Evolutionary conservation across 2,888 invertebrate genomes (phyloP).

Genomic region (Mallateleia sp.): DNA sequence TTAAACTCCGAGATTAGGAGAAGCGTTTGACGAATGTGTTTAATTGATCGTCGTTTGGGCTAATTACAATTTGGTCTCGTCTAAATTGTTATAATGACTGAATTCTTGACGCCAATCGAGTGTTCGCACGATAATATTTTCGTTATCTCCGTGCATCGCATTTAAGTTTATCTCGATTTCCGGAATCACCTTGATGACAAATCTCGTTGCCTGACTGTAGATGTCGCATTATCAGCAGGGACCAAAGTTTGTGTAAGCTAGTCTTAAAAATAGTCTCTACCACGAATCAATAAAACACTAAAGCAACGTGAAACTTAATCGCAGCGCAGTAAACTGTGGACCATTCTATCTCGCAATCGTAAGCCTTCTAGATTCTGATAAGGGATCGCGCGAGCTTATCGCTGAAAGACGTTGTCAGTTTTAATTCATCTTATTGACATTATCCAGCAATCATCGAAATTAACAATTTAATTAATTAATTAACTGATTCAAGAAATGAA

Average conservation of each 20-base stretch:
- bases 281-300: conserved; percentile 26
- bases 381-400: not conserved
- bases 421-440: conserved; percentile 1
- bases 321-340: conserved; percentile 41
- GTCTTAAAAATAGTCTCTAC: conserved; percentile 24
- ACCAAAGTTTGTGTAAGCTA: conserved; percentile 30
- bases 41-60: too few relatives aligned
- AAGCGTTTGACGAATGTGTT: too few relatives aligned
- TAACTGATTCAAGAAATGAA: too few relatives aligned
- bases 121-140: not conserved
- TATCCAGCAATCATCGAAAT: not conserved
- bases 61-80: too few relatives aligned
- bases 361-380: conserved; percentile 11
- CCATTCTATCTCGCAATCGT: conserved; percentile 38
- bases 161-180: conserved; percentile 58
- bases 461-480: too few relatives aligned
- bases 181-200: conserved; percentile 53
- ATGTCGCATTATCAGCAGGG: conserved; percentile 25
- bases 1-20: too few relatives aligned
- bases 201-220: conserved; percentile 15
- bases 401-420: not conserved
- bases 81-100: too few relatives aligned
- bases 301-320: conserved; percentile 24
- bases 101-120: too few relatives aligned
- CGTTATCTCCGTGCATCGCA: conserved; percentile 20